Conservation (phyloP, 2,113 vertebrate genomes). For the Chrysochloris asiatica region DNA sequence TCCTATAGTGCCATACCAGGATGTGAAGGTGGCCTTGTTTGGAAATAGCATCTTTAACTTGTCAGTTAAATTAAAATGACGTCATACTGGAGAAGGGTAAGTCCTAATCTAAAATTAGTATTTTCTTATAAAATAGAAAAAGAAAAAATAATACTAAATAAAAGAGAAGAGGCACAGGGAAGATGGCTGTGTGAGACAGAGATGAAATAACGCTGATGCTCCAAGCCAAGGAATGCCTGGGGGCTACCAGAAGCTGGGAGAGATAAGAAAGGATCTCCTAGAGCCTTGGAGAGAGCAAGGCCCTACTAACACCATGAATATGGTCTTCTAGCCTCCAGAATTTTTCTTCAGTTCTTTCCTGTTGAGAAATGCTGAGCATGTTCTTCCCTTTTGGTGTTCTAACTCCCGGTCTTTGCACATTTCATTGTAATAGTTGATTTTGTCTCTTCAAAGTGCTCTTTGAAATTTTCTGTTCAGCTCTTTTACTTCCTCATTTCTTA, state of each 20-base stretch:
- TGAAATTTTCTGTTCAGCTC: too few relatives aligned
- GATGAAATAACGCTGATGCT: not conserved
- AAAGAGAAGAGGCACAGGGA: not conserved
- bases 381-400: too few relatives aligned
- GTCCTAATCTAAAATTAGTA: not conserved
- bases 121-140: not conserved
- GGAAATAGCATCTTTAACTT: not conserved
- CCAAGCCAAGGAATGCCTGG: not conserved
- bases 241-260: not conserved
- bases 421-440: too few relatives aligned
- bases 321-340: not conserved
- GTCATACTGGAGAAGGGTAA: not conserved
- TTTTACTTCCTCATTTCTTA: too few relatives aligned
- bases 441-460: too few relatives aligned
- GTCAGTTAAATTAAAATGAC: not conserved
- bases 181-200: not conserved
- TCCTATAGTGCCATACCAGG: too few relatives aligned
- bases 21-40: not conserved
- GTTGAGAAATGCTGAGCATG: too few relatives aligned
- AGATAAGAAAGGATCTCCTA: not conserved
- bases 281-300: not conserved
- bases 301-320: not conserved
- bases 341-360: too few relatives aligned
- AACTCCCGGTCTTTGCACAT: too few relatives aligned
- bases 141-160: too few relatives aligned